These are phyloP conservation scores for Moxostoma hubbsi DNA, from an alignment of 2,797 vertebrate species.

Conservation along the genomic window DNA sequence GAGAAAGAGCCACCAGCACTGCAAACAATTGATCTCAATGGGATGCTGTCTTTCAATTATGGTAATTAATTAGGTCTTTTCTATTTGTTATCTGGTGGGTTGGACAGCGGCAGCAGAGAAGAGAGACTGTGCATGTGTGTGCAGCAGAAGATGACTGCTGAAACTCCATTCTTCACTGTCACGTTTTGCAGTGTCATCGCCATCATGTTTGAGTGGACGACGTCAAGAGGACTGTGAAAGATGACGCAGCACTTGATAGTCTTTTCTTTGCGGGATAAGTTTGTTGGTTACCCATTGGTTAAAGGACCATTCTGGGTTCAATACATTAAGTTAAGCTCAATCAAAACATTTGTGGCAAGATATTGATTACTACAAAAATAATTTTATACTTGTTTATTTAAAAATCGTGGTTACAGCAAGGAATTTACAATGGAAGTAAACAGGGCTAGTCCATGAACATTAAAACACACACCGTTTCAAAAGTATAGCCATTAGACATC, in stretches of 20 bases:
- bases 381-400: too few species aligned
- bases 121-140: not conserved
- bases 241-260: not conserved
- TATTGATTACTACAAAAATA: not conserved
- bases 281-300: not conserved
- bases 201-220: constrained; percentile 18
- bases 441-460: too few species aligned
- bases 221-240: not conserved
- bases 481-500: too few species aligned
- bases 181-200: constrained; percentile 18
- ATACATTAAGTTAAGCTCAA: too few species aligned
- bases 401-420: too few species aligned
- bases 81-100: constrained; percentile 55
- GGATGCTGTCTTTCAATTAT: constrained; percentile 51
- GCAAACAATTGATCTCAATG: constrained; percentile 61
- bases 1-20: constrained; percentile 44
- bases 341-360: too few species aligned
- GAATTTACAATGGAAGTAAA: too few species aligned
- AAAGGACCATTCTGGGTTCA: not conserved
- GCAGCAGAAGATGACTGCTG: not conserved
- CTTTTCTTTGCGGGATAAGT: not conserved
- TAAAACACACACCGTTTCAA: too few species aligned
- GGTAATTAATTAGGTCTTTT: constrained; percentile 60
- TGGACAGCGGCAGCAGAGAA: constrained; percentile 21
- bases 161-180: constrained; percentile 16